Evolutionary conservation across 2,888 invertebrate genomes (phyloP), one percentile per base, ranked within the genome.

Genomic region (Lamellibrachia columna): DNA sequence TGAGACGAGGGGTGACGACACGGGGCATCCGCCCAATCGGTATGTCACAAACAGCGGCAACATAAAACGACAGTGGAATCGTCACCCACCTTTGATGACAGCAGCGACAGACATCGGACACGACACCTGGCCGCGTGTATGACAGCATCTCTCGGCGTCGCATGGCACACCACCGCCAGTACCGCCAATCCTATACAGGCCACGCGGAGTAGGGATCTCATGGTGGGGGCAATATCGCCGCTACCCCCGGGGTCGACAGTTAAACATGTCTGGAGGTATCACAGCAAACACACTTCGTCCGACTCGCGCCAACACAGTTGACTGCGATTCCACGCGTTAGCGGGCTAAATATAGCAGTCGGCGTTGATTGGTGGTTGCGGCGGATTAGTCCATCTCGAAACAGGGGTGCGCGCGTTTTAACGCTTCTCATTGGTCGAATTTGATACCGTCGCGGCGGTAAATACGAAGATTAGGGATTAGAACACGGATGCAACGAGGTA

Each of bases 221-320:
- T 75, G 75, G 15, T 75, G 11, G 60, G 75, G 75, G 75, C 75
- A 75, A 75, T 75, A 75, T 75, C 75, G 75, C 75, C 75, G 75
- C 75, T 75, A 75, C 75, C 75, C 75, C 75, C 75, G 75, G 15
- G 75, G 75, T 75, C 75, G 75, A 75, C 75, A 75, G 75, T 75
- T 75, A 75, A 75, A 75, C 75, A 75, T 75, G n/a, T 75, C 75
- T 75, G 75, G 75, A 75, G n/a, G n/a, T 75, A 75, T 75, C 75
- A 75, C 75, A 75, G 75, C 75, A 22, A 75, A 75, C 75, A 22
- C 75, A 75, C 75, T 75, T 75, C 75, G 75, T 22, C 75, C 22
- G 75, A 75, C 6, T 75, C 75, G 75, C 22, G 75, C 75, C 75
- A 75, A 75, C 75, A 75, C 75, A 75, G 75, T 75, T 75, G 75